Evolutionary conservation across 2,113 vertebrate genomes (phyloP), one percentile per base, ranked within the genome.

Genomic region (Tricholaema leucomelas): DNA sequence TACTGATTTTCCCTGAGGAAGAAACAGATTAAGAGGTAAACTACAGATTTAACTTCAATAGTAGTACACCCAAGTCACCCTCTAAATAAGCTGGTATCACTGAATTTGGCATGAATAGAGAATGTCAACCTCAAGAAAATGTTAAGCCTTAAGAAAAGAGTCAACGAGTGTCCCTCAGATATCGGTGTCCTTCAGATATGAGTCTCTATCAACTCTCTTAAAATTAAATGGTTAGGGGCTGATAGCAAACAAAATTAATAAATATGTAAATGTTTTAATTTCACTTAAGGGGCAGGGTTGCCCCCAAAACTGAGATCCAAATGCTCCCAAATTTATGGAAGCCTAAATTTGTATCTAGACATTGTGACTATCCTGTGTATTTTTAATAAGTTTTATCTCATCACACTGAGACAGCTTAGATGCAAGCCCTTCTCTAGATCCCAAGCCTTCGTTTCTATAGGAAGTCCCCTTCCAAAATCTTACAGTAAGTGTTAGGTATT

Each of bases 11-110:
- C 52, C 87, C 61, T 85, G 73, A 87, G 72, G 69, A 87, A 95
- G 87, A 89, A 95, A 92, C 48, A 87, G 82, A 92, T 94, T 95
- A 94, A 81, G 81, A 85, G 17, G 61, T 74, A 91, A 95, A 91
- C 42, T 83, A 58, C 35, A 92, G 87, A 71, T 78, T 73, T 85
- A 54, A 92, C 77, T 93, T 89, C 92, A 93, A 80, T 16, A 87
- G 72, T 21, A 65, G 42, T 1, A 5, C 75, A 81, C 38, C 60
- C 61, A 52, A 71, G 8, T 65, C 63, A 84, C 33, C 33, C 38
- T 23, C 2, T 50, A 87, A 95, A 75, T 85, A 95, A 93, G 72
- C 79, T 65, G 92, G 85, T 91, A 66, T 83, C 59, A 75, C 69
- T 67, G 85, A 92, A 91, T 93, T 80, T 91, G 72, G 58, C 21